These are phyloP conservation scores for Stichopus chloronotus DNA, from an alignment of 35 echinoderm and acorn worm species.

Conservation along the genomic window DNA sequence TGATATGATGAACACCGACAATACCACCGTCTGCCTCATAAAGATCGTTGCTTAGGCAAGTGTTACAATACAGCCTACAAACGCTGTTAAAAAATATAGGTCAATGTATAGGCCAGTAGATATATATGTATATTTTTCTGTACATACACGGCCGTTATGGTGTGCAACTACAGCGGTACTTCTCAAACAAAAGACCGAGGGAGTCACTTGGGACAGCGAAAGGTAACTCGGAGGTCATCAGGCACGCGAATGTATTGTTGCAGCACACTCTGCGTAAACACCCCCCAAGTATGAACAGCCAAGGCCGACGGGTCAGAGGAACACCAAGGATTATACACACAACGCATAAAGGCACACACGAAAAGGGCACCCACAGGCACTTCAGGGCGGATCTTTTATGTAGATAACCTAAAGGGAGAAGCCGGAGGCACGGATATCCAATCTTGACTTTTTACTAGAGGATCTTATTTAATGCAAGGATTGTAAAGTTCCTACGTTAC, in stretches of 20 bases:
- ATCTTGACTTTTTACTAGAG: too few species aligned
- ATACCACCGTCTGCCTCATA: too few species aligned
- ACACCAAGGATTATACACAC: neutral
- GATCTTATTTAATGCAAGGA: too few species aligned
- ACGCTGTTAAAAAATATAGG: neutral
- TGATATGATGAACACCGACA: too few species aligned
- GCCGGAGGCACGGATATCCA: too few species aligned
- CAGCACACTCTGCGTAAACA: neutral
- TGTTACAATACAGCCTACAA: too few species aligned
- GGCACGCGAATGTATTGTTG: neutral
- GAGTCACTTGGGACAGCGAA: neutral
- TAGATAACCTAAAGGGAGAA: too few species aligned
- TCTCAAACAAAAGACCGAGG: neutral
- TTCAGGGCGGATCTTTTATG: too few species aligned
- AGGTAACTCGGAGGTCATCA: neutral
- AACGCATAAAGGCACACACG: too few species aligned
- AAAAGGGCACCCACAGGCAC: too few species aligned
- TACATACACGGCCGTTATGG: neutral
- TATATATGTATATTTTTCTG: neutral
- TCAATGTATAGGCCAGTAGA: neutral
- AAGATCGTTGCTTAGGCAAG: too few species aligned
- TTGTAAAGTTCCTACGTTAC: too few species aligned
- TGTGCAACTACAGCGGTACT: neutral
- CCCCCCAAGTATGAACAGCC: neutral
- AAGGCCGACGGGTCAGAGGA: neutral